Evolutionary conservation across 1,140 invertebrate species (phyloP), one percentile per base, ranked within the genome.

Genomic region (Bursaphelenchus mucronatus): DNA sequence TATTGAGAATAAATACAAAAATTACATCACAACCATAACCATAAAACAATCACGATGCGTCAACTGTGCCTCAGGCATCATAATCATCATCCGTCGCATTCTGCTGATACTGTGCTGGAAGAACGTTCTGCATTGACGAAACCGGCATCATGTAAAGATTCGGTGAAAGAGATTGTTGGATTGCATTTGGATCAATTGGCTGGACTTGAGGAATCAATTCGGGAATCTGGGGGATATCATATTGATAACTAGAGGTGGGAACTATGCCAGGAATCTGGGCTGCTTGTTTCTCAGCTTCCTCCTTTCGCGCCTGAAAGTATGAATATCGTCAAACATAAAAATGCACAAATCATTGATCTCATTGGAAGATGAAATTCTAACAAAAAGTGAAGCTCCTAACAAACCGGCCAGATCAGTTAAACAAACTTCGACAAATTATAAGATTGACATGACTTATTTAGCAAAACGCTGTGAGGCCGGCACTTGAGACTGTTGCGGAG

Each of bases 211-310:
- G 30, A 30, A 30, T 30, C 2, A 30, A 30, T 30, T 30, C 30
- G 30, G 30, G 30, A 30, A 3, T 30, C 30, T 30, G 57, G 40
- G 11, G 52, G 6, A 13, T 17, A 54, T 4, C 11, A 19, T 54
- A 11, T 3, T 45, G 57, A 3, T 17, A 39, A 13, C 11, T 59
- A 9, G 13, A 59, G 57, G 11, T 55, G 4, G 13, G 19, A 15
- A 21, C 53, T 19, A 4, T n/a, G 13, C 19, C 53, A 4, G 53
- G 13, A 4, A 49, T 49, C 47, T 49, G 47, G 10, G 57, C 57
- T 11, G 57, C 57, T 39, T 59, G 57, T 39, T 59, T 59, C 30
- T 59, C 57, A 1, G 57, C 57, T 50, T 59, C 57, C 11, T 59
- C 57, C 10, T 44, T 39, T 17, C 57, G 13, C 1, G 57, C 57